Conservation (phyloP, 2,797 vertebrate genomes). For the Enteromius viviparus region DNA sequence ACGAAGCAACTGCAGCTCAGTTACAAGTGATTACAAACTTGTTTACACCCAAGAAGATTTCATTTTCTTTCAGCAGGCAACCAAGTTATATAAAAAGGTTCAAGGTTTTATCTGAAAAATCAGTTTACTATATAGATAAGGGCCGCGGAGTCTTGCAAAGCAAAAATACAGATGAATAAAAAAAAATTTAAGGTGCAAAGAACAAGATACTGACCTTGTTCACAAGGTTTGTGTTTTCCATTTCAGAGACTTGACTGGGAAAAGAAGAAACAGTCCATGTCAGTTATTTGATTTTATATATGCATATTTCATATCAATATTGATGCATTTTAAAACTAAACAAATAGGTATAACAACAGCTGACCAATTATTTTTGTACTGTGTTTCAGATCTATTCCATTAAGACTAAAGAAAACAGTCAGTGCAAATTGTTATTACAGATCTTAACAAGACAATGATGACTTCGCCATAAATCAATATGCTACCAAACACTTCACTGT, state of each 20-base stretch:
- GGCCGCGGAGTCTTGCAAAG: neutral
- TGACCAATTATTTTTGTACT: neutral
- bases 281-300: neutral
- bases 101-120: neutral
- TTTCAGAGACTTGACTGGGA: constrained; percentile 33
- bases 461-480: neutral
- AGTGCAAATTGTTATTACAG: neutral
- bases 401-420: neutral
- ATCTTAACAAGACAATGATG: neutral
- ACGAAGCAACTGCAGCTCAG: neutral
- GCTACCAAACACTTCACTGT: neutral
- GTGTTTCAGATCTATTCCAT: constrained; percentile 12
- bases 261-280: neutral
- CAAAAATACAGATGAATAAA: neutral
- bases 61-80: neutral
- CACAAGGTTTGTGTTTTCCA: constrained; percentile 40
- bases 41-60: neutral
- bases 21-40: neutral
- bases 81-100: neutral
- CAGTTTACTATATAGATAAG: neutral
- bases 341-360: neutral
- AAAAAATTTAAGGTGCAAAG: neutral
- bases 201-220: constrained; percentile 47
- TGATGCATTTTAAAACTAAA: neutral
- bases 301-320: neutral